Evolutionary conservation across 2,888 invertebrate genomes (phyloP), one percentile per base, ranked within the genome.

Genomic region (Tuta absoluta): DNA sequence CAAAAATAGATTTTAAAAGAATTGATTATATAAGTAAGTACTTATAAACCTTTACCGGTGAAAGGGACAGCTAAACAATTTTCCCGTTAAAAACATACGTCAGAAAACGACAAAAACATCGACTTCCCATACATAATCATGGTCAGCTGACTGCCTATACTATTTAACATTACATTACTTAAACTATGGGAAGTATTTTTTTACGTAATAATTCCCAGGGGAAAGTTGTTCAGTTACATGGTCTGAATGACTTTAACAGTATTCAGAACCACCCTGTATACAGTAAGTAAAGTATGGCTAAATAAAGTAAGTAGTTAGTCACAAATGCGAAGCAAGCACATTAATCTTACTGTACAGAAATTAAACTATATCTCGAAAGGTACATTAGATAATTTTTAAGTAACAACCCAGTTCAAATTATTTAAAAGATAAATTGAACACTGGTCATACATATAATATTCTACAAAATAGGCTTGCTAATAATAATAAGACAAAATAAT

Each of bases 1-100:
- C 59, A 53, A 60, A 24, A 57, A 64, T 23, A 53, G 38, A 14
- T 2, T n/a, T 21, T 23, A 12, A 45, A 58, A 41, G 17, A 28
- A 56, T 7, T 21, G 21, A 24, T 53, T 12, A 56, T n/a, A 12
- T 33, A 17, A 59, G 45, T 28, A 48, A 53, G 51, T 53, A 24
- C 4, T 24, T 53, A 49, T 11, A 2, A 24, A 10, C 14, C 11
- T 2, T 17, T 45, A 17, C 3, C 3, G 5, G n/a, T n/a, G n/a
- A n/a, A n/a, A n/a, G n/a, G n/a, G n/a, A n/a, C n/a, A n/a, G n/a
- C n/a, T n/a, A n/a, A n/a, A n/a, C n/a, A n/a, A n/a, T n/a, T n/a
- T n/a, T n/a, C n/a, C n/a, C n/a, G n/a, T n/a, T n/a, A n/a, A n/a
- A n/a, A n/a, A n/a, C n/a, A n/a, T n/a, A n/a, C n/a, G n/a, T n/a